These are phyloP conservation scores for Neoseiulus cucumeris DNA, from an alignment of 1,140 invertebrate genomes.

Conservation along the genomic window DNA sequence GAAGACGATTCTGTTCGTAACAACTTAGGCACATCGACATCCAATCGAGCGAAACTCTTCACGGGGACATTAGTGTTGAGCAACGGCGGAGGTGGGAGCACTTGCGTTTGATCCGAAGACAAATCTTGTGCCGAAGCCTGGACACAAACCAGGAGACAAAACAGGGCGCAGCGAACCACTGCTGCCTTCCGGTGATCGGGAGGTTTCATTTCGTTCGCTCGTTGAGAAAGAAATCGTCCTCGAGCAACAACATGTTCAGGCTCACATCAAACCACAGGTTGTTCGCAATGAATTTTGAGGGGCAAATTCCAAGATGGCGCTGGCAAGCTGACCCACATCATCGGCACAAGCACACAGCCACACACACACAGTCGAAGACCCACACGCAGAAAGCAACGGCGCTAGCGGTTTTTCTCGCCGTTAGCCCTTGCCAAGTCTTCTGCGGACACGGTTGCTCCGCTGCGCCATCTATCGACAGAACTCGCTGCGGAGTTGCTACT, in stretches of 20 bases:
- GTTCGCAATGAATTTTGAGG: not conserved
- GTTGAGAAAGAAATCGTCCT: not conserved
- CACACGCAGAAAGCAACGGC: no score
- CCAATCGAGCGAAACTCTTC: no score
- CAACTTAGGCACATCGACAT: no score
- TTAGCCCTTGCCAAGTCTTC: no score
- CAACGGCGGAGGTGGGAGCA: not conserved
- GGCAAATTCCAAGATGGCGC: constrained; percentile 11
- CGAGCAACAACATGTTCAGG: not conserved
- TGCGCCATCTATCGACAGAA: no score
- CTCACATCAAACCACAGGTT: not conserved
- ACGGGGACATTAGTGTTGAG: not conserved
- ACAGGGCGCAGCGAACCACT: not conserved
- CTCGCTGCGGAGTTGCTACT: no score
- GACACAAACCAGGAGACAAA: not conserved
- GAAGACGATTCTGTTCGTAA: no score
- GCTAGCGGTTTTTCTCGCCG: no score
- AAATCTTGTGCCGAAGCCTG: not conserved
- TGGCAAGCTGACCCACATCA: no score
- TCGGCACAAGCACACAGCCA: no score
- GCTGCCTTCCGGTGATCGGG: not conserved
- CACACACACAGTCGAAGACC: no score
- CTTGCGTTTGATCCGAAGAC: not conserved
- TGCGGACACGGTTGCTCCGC: no score
- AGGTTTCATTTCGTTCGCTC: not conserved